Conservation (phyloP, 2,113 vertebrate species). For the Protobothrops mucrosquamatus region DNA sequence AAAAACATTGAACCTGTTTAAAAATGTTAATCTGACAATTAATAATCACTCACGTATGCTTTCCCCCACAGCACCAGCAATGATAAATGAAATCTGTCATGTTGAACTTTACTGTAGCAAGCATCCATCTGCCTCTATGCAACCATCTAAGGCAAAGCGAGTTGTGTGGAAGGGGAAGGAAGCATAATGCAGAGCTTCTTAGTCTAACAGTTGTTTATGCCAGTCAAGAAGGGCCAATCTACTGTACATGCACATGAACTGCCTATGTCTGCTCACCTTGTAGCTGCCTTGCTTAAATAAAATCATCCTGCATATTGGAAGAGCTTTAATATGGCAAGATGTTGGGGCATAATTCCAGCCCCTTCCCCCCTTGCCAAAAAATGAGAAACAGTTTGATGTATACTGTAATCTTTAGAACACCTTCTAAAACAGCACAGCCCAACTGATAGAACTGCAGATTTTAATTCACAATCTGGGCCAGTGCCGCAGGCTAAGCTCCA, state of each 20-base stretch:
- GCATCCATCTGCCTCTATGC: slow-evolving; percentile 63
- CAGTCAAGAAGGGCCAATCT: slow-evolving; percentile 5
- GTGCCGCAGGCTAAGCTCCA: background rate
- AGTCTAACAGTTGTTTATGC: background rate
- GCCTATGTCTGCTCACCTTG: background rate
- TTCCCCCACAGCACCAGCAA: slow-evolving; percentile 38
- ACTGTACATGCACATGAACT: background rate
- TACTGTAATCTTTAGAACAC: background rate
- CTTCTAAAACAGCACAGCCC: background rate
- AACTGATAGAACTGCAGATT: background rate
- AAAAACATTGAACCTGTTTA: slow-evolving; percentile 55
- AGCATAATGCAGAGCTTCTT: slow-evolving; percentile 16
- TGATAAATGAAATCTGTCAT: slow-evolving; percentile 61
- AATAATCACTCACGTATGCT: slow-evolving; percentile 59
- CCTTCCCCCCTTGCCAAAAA: background rate
- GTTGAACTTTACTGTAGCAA: slow-evolving; percentile 66
- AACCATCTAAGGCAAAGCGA: slow-evolving; percentile 42
- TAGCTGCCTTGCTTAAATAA: background rate
- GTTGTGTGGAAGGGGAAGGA: slow-evolving; percentile 2
- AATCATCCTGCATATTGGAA: background rate
- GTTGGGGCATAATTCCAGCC: background rate
- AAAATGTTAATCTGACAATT: slow-evolving; percentile 74
- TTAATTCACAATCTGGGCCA: background rate
- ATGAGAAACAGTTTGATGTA: background rate
- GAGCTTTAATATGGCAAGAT: background rate